A percentile compares a stretch with the other conserved stretches of the same genome.
These are phyloP conservation scores for Leucoraja erinaceus DNA, from an alignment of 2,113 vertebrate species.

Conservation along the genomic window DNA sequence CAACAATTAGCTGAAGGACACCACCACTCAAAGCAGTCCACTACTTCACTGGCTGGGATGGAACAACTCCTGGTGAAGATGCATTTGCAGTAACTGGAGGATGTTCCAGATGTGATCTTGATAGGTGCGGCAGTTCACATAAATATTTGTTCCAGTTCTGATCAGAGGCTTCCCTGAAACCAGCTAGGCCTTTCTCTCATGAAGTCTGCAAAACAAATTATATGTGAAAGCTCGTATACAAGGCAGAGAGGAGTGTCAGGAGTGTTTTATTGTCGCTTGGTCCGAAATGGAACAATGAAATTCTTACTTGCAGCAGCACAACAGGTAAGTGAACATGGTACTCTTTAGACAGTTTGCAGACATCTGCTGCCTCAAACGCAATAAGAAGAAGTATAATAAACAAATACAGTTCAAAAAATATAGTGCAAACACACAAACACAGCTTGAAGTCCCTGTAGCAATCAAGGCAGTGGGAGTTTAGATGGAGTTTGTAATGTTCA, in stretches of 20 bases:
- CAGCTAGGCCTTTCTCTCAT: not conserved
- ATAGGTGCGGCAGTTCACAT: not conserved
- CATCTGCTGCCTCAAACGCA: too few species aligned
- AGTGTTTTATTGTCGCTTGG: too few species aligned
- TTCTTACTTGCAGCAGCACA: too few species aligned
- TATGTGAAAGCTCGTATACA: not conserved
- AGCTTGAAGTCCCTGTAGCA: too few species aligned
- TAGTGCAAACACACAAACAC: too few species aligned
- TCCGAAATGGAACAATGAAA: too few species aligned
- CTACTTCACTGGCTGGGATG: not conserved
- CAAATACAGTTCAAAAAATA: too few species aligned
- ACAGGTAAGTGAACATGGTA: too few species aligned
- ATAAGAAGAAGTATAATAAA: too few species aligned
- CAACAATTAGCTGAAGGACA: constrained; percentile 3
- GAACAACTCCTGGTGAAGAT: not conserved
- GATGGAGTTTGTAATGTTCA: too few species aligned
- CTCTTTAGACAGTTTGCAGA: too few species aligned
- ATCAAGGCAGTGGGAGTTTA: too few species aligned
- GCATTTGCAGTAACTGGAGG: not conserved
- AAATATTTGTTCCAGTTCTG: not conserved
- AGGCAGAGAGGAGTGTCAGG: not conserved
- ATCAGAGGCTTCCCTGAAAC: constrained; percentile 18
- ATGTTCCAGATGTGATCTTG: constrained; percentile 10
- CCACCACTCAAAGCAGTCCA: not conserved
- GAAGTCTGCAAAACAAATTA: constrained; percentile 24